Conservation (phyloP, 2,797 vertebrate species). For the Eutrigla gurnardus region DNA sequence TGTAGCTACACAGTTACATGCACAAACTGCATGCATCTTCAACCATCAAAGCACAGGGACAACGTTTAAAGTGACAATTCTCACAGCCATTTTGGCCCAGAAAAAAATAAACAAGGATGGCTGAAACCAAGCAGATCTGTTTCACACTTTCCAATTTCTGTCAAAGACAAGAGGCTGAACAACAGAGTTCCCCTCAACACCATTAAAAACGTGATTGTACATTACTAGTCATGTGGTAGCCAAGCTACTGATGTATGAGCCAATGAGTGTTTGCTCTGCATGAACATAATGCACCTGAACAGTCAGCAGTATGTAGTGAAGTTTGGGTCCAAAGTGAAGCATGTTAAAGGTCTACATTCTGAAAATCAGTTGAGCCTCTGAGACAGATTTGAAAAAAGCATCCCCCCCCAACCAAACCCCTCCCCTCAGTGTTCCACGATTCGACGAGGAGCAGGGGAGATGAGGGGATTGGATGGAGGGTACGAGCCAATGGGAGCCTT, state of each 20-base stretch:
- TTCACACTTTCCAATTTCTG: conserved; percentile 2
- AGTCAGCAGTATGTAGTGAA: too few relatives aligned
- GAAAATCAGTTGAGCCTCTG: too few relatives aligned
- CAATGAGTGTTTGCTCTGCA: background rate
- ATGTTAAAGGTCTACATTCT: too few relatives aligned
- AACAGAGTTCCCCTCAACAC: background rate
- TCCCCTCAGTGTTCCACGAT: too few relatives aligned
- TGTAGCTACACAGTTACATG: background rate
- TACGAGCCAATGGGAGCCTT: too few relatives aligned
- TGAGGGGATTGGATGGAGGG: too few relatives aligned
- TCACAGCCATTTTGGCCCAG: background rate
- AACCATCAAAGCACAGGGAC: background rate
- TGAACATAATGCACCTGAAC: background rate
- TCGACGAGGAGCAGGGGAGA: too few relatives aligned
- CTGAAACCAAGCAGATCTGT: background rate
- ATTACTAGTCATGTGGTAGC: background rate
- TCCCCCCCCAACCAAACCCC: too few relatives aligned
- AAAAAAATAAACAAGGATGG: conserved; percentile 9
- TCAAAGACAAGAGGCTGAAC: background rate
- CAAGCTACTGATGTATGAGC: background rate
- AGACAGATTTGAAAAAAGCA: too few relatives aligned
- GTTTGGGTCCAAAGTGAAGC: too few relatives aligned
- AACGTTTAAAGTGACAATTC: background rate
- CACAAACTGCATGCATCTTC: background rate
- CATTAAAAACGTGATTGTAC: background rate